Conservation (phyloP, 2,113 vertebrate genomes). For the Petaurus breviceps region DNA sequence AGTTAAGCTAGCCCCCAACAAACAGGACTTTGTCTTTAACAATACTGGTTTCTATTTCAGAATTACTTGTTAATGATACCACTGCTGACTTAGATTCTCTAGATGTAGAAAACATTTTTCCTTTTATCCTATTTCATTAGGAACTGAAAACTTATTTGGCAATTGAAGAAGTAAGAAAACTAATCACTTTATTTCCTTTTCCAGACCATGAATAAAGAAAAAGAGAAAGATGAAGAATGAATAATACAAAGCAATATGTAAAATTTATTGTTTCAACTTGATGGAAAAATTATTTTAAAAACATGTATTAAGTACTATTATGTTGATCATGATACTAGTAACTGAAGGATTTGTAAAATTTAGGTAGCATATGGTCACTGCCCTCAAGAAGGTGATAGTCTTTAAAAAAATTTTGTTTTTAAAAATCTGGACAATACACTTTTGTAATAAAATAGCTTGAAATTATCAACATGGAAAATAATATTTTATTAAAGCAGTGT, state of each 20-base stretch:
- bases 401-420: conserved; percentile 6
- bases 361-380: not conserved
- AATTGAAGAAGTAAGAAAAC: conserved; percentile 8
- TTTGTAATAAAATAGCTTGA: not conserved
- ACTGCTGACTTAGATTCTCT: not conserved
- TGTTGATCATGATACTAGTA: not conserved
- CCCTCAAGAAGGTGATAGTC: not conserved
- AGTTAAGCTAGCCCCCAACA: not conserved
- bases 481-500: no score
- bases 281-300: not conserved
- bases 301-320: not conserved
- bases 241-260: not conserved
- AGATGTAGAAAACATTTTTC: not conserved
- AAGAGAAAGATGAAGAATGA: not conserved
- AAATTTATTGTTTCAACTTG: not conserved
- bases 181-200: not conserved
- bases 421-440: not conserved
- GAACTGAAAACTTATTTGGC: conserved; percentile 39
- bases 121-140: conserved; percentile 30
- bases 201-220: conserved; percentile 6
- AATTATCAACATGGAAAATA: not conserved
- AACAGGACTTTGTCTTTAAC: not conserved
- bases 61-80: conserved; percentile 12
- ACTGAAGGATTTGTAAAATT: not conserved
- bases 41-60: conserved; percentile 29